These are phyloP conservation scores for Trachelus stipa DNA, from an alignment of 2,888 invertebrate species.

Conservation along the genomic window DNA sequence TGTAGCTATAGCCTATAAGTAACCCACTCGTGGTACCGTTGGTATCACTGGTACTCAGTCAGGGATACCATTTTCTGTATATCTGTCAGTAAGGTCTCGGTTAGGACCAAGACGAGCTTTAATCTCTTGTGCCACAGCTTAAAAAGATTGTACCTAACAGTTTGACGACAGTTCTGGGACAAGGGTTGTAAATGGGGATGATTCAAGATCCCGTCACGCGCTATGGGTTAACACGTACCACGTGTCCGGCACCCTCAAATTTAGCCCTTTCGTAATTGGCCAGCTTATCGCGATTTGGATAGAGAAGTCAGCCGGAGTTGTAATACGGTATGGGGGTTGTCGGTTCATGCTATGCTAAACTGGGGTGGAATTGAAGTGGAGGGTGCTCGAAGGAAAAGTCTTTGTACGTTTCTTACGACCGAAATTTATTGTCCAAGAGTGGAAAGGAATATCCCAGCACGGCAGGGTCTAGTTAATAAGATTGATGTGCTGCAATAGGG, in stretches of 20 bases:
- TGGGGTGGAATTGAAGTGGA: neutral
- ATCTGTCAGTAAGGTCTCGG: neutral
- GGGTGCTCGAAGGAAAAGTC: neutral
- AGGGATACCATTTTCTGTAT: neutral
- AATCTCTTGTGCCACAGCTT: neutral
- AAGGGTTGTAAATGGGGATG: conserved; percentile 6
- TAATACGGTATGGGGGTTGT: neutral
- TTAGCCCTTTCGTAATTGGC: conserved; percentile 7
- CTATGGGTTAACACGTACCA: conserved; percentile 1
- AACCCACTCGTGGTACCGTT: neutral
- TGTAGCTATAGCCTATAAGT: neutral
- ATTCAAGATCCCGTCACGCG: conserved; percentile 1
- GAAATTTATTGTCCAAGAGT: conserved; percentile 39
- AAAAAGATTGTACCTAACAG: neutral
- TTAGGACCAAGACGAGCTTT: neutral
- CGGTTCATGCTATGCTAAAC: neutral
- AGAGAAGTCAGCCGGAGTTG: neutral
- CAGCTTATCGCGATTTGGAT: conserved; percentile 8
- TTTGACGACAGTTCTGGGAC: conserved; percentile 3
- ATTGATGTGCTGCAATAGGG: conserved; percentile 41
- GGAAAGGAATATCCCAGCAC: conserved; percentile 34
- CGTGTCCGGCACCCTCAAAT: neutral
- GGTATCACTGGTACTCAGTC: neutral
- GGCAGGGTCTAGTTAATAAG: conserved; percentile 46
- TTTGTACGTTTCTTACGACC: neutral